Base-by-base conservation (phyloP, 1,140 invertebrate species). In the Ganaspis sp. region DNA sequence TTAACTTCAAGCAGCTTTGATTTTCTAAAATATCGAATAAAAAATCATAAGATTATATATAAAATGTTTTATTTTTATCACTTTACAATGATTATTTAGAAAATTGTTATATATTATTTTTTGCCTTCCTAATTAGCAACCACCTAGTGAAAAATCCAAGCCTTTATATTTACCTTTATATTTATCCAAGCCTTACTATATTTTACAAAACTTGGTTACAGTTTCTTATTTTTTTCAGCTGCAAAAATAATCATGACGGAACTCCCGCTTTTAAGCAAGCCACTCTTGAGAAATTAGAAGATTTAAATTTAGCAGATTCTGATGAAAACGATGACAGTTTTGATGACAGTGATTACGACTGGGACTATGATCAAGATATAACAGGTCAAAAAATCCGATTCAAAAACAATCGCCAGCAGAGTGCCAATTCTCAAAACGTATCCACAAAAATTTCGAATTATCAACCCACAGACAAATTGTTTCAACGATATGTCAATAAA, bases 381-480 rank as follows among this genome's bases (percentile, higher is more conserved):
- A 85, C 84, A 9, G 85, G 76, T 9, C 87, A 89, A 23, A 78
- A 73, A 42, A 73, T 82, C 42, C 76, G 80, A 54, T 64, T 81
- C 2, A 81, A 73, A 83, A 9, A n/a, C 26, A 21, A 80, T 74
- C n/a, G 77, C 74, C 5, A 83, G 75, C 70, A 86, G 72, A 85
- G 29, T 72, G 49, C 72, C 54, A 93, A 93, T 84, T 77, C 81
- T 69, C 95, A 95, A 88, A 89, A 87, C 54, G 84, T 91, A 15
- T 93, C 93, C n/a, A 94, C 92, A 37, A 95, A 94, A 90, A 78
- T 95, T 12, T 92, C 87, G n/a, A 93, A 92, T 77, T 97, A 93
- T 87, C 97, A 98, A 87, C 96, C 96, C 3, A 92, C 92, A 64
- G 96, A 97, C 54, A 97, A 97, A 83, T 82, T 97, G 0, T 94